A percentile compares a stretch with the other conserved stretches of the same genome.
Conservation (phyloP, 2,888 invertebrate genomes). For the Dicyrtomina minuta region DNA sequence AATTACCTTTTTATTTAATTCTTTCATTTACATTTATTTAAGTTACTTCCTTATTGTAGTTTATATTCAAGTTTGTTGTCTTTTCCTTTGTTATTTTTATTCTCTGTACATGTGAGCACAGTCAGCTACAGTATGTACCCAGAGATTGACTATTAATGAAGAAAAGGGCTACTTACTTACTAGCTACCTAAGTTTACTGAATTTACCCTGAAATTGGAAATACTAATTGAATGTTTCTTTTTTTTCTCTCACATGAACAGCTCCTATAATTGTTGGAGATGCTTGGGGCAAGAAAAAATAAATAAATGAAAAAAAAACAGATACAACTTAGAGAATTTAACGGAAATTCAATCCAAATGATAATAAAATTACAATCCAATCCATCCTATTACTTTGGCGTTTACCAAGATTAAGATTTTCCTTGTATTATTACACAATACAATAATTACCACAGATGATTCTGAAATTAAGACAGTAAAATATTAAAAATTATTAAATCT, state of each 20-base stretch:
- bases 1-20: conserved; percentile 28
- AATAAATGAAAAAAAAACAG: conserved; percentile 12
- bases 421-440: conserved; percentile 18
- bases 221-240: not conserved
- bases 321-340: too few relatives aligned
- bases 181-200: too few relatives aligned
- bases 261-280: conserved; percentile 22
- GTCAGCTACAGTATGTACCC: too few relatives aligned
- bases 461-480: conserved; percentile 1
- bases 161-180: too few relatives aligned
- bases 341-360: conserved; percentile 8
- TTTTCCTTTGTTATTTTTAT: not conserved
- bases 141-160: too few relatives aligned
- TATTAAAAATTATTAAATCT: conserved; percentile 5
- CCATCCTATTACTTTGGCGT: conserved; percentile 17
- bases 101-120: too few relatives aligned
- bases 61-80: not conserved
- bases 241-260: not conserved
- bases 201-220: too few relatives aligned
- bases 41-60: too few relatives aligned
- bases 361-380: not conserved
- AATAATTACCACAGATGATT: conserved; percentile 3
- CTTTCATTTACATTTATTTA: not conserved
- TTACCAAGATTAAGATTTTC: conserved; percentile 31
- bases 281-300: conserved; percentile 22